phyloP scores from a whole-genome alignment of 2,888 invertebrate genomes.

The Pantelozetes paolii region DNA sequence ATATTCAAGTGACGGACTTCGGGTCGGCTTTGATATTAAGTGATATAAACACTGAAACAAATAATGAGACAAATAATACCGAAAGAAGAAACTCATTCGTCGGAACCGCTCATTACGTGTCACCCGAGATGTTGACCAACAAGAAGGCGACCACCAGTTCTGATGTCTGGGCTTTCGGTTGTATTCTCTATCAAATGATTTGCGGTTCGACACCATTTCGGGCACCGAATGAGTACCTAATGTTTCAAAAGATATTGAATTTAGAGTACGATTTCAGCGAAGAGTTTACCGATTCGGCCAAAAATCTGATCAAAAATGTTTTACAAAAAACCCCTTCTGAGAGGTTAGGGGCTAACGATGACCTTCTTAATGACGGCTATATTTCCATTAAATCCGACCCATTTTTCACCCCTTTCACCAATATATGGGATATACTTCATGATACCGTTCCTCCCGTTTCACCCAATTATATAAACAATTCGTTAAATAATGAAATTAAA shows the following conservation, averaged over 20 bases:
- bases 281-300: conserved; percentile 78
- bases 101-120: conserved; percentile 97
- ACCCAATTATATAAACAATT: conserved; percentile 60
- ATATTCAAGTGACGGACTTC: conserved; percentile 93
- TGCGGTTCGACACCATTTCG: conserved; percentile 87
- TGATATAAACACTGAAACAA: conserved; percentile 18
- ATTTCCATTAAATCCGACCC: conserved; percentile 76
- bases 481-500: conserved; percentile 60
- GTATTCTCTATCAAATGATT: conserved; percentile 94
- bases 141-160: conserved; percentile 58
- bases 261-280: conserved; percentile 87
- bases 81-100: conserved; percentile 64
- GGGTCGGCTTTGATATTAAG: conserved; percentile 75
- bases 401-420: conserved; percentile 62
- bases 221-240: conserved; percentile 82
- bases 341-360: conserved; percentile 76
- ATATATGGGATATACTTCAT: conserved; percentile 18
- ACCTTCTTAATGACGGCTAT: conserved; percentile 61
- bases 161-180: conserved; percentile 96
- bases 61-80: neutral
- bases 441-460: conserved; percentile 22
- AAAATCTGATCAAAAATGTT: conserved; percentile 78
- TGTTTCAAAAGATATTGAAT: conserved; percentile 90
- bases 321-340: conserved; percentile 72
- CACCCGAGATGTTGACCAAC: conserved; percentile 87